Evolutionary conservation across 92 coral and sea anemone species (phyloP).

Genomic region (Galaxea fascicularis): DNA sequence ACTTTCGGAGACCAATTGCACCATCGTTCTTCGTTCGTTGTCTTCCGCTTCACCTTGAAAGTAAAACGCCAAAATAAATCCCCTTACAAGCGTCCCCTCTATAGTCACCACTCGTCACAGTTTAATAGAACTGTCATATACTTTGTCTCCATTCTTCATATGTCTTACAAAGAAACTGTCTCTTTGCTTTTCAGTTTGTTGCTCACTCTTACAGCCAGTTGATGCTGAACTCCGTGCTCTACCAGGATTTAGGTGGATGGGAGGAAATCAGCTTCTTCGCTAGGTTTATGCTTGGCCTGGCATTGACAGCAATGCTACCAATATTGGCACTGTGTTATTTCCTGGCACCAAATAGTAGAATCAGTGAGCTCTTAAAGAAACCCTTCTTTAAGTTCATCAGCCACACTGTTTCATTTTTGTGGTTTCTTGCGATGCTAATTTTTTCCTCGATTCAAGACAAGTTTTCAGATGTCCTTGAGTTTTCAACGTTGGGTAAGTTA

Average conservation of each 20-base stretch:
- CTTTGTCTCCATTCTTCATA: background rate
- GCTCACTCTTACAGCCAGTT: conserved; percentile 93
- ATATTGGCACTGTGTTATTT: conserved; percentile 65
- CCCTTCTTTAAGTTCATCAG: conserved; percentile 85
- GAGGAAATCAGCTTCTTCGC: conserved; percentile 41
- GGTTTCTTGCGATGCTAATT: conserved; percentile 74
- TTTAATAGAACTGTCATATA: too few species aligned
- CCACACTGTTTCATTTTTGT: conserved; percentile 74
- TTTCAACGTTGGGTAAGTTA: conserved; percentile 63
- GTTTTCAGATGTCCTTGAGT: conserved; percentile 56
- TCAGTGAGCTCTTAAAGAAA: conserved; percentile 52
- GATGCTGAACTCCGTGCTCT: conserved; percentile 86
- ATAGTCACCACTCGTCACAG: too few species aligned
- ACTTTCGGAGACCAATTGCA: too few species aligned
- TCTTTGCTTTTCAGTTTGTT: conserved; percentile 2
- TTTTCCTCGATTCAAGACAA: conserved; percentile 81
- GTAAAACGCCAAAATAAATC: too few species aligned
- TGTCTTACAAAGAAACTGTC: background rate
- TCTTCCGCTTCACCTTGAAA: too few species aligned
- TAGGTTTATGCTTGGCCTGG: conserved; percentile 49
- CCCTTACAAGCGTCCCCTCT: too few species aligned
- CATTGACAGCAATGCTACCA: conserved; percentile 70
- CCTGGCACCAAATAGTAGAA: conserved; percentile 50
- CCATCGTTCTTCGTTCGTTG: too few species aligned
- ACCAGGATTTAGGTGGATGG: conserved; percentile 65